Percentiles rank a stretch among this genome's conserved stretches.
These are phyloP conservation scores for Orchesella flavescens DNA, from an alignment of 2,888 invertebrate species.

Conservation along the genomic window DNA sequence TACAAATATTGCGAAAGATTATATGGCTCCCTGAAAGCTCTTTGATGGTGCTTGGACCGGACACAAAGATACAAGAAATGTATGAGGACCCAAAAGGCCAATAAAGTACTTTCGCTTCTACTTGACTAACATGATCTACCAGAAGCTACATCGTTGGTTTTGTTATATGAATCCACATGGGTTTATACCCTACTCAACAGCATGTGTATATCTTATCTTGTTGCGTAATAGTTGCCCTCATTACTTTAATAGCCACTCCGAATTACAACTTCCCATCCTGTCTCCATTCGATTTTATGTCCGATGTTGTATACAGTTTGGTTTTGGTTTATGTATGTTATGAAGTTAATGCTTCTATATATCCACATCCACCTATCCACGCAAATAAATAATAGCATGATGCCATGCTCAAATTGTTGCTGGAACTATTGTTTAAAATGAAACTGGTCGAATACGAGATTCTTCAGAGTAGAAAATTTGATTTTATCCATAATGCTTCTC, in stretches of 20 bases:
- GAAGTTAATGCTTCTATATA: too few species aligned
- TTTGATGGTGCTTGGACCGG: conserved; percentile 36
- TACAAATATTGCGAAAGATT: conserved; percentile 21
- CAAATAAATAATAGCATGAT: too few species aligned
- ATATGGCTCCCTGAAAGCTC: conserved; percentile 26
- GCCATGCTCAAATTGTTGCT: too few species aligned
- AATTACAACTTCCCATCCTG: conserved; percentile 13
- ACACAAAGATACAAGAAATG: conserved; percentile 27
- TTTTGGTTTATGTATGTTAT: not conserved
- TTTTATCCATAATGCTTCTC: conserved; percentile 23
- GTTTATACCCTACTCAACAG: too few species aligned
- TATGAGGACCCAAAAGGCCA: conserved; percentile 51
- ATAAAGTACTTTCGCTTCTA: conserved; percentile 46
- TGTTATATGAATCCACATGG: too few species aligned
- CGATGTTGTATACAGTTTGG: not conserved
- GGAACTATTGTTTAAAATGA: too few species aligned
- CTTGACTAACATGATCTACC: not conserved
- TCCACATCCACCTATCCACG: too few species aligned
- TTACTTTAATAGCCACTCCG: conserved; percentile 58
- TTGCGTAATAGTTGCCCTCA: conserved; percentile 52
- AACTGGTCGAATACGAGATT: not conserved
- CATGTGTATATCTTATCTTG: conserved; percentile 32
- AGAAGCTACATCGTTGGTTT: too few species aligned
- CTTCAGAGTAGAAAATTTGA: conserved; percentile 46
- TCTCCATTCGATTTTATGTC: not conserved